phyloP scores from a whole-genome alignment of 1,140 invertebrate species.

The Papilio machaon region DNA sequence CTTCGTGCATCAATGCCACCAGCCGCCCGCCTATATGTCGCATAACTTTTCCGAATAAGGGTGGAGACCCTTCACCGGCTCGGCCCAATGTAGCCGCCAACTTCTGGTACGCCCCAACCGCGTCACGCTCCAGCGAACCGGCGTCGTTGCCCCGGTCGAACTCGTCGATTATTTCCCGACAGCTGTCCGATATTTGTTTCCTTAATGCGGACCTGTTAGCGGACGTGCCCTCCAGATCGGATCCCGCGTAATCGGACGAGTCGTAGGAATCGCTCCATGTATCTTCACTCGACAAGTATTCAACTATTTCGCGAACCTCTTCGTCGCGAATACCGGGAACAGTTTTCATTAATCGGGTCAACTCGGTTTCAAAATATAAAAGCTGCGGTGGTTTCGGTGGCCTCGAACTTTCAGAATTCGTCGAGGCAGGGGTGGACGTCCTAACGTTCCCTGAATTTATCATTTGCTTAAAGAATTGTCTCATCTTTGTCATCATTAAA shows the following conservation, averaged over 20 bases:
- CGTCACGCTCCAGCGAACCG: conserved; percentile 86
- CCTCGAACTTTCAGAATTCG: conserved; percentile 82
- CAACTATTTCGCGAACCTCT: conserved; percentile 94
- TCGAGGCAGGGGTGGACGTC: conserved; percentile 82
- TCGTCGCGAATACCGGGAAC: conserved; percentile 94
- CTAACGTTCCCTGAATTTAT: conserved; percentile 85
- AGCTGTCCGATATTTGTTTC: conserved; percentile 93
- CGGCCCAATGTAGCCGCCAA: conserved; percentile 91
- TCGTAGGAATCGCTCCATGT: conserved; percentile 96
- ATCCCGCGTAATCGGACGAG: conserved; percentile 94
- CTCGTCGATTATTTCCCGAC: conserved; percentile 93
- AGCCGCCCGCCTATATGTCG: conserved; percentile 95
- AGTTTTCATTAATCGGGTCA: conserved; percentile 95
- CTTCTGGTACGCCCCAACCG: conserved; percentile 92
- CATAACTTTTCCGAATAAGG: conserved; percentile 95
- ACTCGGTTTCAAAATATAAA: conserved; percentile 93
- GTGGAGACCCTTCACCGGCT: conserved; percentile 89
- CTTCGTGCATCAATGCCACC: conserved; percentile 95
- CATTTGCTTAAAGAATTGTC: conserved; percentile 95
- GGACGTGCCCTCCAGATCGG: conserved; percentile 89
- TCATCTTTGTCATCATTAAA: conserved; percentile 96
- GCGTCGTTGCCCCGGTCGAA: conserved; percentile 87
- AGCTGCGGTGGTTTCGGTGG: conserved; percentile 91
- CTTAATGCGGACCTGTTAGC: conserved; percentile 88
- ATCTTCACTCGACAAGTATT: conserved; percentile 94